Evolutionary conservation across 1,140 invertebrate genomes (phyloP).

Genomic region (Polyergus mexicanus): DNA sequence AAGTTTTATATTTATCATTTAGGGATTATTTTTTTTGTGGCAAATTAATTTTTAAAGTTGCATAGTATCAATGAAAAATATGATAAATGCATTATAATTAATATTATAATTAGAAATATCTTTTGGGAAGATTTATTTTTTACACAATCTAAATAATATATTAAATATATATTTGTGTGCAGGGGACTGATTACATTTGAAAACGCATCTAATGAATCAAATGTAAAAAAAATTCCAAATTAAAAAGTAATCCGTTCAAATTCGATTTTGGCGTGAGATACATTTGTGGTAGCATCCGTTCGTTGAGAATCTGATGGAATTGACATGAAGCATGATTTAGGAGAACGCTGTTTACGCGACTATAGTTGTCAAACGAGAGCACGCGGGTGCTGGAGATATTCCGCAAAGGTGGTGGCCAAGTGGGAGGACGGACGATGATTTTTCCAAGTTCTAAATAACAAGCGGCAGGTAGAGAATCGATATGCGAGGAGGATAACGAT

Average conservation of each 20-base stretch:
- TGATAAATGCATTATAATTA: no score
- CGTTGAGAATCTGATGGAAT: neutral
- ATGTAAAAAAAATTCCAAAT: no score
- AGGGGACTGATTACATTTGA: no score
- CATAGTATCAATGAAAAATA: no score
- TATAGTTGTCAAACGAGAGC: constrained; percentile 6
- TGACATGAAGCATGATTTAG: neutral
- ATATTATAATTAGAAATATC: no score
- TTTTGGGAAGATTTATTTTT: no score
- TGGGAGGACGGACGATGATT: neutral
- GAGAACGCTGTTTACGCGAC: constrained; percentile 19
- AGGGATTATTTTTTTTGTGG: neutral
- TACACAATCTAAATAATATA: no score
- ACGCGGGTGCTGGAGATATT: constrained; percentile 36
- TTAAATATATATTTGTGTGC: no score
- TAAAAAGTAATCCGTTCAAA: neutral
- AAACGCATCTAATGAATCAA: neutral
- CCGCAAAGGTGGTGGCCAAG: neutral
- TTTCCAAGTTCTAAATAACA: constrained; percentile 36
- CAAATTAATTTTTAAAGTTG: neutral
- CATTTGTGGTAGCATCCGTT: neutral
- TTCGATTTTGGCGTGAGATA: neutral
- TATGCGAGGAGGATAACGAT: constrained; percentile 38
- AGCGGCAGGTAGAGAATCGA: constrained; percentile 8
- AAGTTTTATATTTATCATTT: neutral